Base-by-base conservation (phyloP, 92 coral and sea anemone genomes). In the Heliopora coerulea region DNA sequence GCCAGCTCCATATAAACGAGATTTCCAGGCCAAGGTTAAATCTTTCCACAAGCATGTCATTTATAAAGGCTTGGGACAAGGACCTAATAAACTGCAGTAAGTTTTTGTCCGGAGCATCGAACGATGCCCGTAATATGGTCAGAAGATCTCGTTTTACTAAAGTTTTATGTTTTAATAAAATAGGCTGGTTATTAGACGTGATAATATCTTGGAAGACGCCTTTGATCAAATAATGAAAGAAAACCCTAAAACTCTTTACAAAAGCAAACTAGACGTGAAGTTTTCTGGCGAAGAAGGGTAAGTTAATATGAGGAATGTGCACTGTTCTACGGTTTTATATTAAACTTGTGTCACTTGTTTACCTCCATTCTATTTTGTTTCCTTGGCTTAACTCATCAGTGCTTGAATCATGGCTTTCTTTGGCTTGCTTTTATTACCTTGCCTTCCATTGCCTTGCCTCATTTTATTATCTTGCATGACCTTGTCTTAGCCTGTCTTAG, bases 241-340 rank as follows among this genome's bases (percentile, higher is more conserved):
- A 84, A 87, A 91, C 59, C 83, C 99, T 14, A 82, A 88, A 62
- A 87, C 80, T 61, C 84, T 95, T 27, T 97, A 88, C 59, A 84
- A 92, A 50, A 95, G 91, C 78, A 74, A 96, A 69, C 87, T 95
- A 23, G 99, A 95, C 56, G 83, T 95, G 28, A 89, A 88, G 58
- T 95, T 95, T 59, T 81, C 96, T 52, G 99, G 99, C 54, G 99
- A 95, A 63, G 99, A 95, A 46, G 99, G 99, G 99, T 93, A 62
- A 24, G 86, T 75, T 46, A 20, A 39, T 10, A 0, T 29, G 24
- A 50, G 5, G 26, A 17, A 18, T 61, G n/a, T n/a, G n/a, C n/a
- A n/a, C n/a, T n/a, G n/a, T n/a, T n/a, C n/a, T n/a, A n/a, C n/a
- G n/a, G n/a, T n/a, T n/a, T n/a, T n/a, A n/a, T n/a, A n/a, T n/a